Percentiles rank a stretch among this genome's conserved stretches.
Evolutionary conservation across 2,888 invertebrate species (phyloP).

Genomic region (Lordiphosa fenestrarum): DNA sequence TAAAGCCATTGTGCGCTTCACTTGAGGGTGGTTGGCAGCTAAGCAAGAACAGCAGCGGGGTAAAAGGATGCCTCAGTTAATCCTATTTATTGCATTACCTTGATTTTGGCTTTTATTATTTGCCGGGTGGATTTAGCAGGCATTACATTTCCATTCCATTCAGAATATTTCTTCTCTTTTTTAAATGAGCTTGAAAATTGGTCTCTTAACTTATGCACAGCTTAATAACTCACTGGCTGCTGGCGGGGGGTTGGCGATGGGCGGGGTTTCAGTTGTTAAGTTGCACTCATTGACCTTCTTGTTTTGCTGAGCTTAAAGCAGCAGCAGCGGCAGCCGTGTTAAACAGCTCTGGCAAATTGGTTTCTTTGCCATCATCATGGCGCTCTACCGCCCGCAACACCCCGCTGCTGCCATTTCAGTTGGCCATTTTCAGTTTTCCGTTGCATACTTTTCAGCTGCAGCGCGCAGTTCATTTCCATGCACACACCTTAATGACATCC

Average conservation of each 20-base stretch:
- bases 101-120: no score
- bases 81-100: no score
- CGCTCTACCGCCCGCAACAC: background rate
- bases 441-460: slow-evolving; percentile 38
- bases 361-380: slow-evolving; percentile 61
- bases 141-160: no score
- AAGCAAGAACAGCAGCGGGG: no score
- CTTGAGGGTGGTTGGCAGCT: no score
- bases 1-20: no score
- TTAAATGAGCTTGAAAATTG: no score
- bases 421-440: slow-evolving; percentile 53
- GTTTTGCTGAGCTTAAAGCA: slow-evolving; percentile 36
- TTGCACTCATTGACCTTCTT: slow-evolving; percentile 35
- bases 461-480: slow-evolving; percentile 63
- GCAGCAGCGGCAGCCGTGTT: slow-evolving; percentile 40
- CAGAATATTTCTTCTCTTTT: no score
- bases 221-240: background rate
- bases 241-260: no score
- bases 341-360: slow-evolving; percentile 66
- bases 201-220: no score
- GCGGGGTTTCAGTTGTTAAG: slow-evolving; percentile 9
- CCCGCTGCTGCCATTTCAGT: slow-evolving; percentile 40
- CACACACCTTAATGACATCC: slow-evolving; percentile 64
- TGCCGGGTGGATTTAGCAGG: no score
- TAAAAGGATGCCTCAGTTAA: no score